Evolutionary conservation across 2,888 invertebrate genomes (phyloP).

Genomic region (Patella pellucida): DNA sequence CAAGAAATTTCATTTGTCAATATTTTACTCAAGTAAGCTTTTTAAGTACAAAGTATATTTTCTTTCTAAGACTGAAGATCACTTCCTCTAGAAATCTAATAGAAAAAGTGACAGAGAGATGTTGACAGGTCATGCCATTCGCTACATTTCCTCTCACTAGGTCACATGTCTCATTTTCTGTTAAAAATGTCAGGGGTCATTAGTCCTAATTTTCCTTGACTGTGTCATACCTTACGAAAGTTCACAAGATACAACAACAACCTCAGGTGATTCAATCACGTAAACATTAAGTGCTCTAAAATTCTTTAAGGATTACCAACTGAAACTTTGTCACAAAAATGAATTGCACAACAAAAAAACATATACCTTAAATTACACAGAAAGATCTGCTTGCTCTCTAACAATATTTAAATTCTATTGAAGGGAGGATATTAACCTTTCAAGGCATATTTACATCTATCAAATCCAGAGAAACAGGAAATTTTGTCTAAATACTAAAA

Average conservation of each 20-base stretch:
- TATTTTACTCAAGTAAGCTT: slow-evolving; percentile 1
- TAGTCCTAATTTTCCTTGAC: background rate
- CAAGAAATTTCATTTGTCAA: background rate
- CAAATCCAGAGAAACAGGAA: no score
- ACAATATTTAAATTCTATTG: no score
- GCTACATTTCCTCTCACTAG: background rate
- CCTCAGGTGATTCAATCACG: background rate
- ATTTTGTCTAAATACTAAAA: no score
- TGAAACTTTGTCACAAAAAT: no score
- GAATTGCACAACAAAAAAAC: no score
- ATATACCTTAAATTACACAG: no score
- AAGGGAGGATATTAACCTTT: no score
- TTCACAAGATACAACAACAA: background rate
- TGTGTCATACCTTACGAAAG: slow-evolving; percentile 7
- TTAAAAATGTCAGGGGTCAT: slow-evolving; percentile 2
- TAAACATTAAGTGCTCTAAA: background rate
- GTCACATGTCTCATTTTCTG: background rate
- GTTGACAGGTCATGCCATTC: slow-evolving; percentile 1
- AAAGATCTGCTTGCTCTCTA: no score
- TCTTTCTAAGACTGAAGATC: background rate
- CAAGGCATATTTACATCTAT: no score
- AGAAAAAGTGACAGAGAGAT: background rate
- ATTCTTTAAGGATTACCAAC: no score
- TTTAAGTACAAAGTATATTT: slow-evolving; percentile 5
- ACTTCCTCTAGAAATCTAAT: background rate